These are phyloP conservation scores for Tachina grossa DNA, from an alignment of 2,888 invertebrate species.

Conservation along the genomic window DNA sequence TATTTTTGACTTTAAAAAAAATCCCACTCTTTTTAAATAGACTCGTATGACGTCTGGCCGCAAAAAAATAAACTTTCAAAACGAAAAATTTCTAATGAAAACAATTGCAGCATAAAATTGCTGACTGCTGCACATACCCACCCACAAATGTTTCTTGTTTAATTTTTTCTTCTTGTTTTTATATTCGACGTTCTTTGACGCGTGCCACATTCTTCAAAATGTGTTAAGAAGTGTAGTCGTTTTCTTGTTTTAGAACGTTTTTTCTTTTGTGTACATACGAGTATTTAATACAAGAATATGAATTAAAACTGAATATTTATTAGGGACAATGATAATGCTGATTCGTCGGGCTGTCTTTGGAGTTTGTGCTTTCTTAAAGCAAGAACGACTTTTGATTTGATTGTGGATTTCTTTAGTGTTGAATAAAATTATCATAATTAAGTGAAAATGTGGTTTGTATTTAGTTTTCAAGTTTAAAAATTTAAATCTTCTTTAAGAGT, in stretches of 20 bases:
- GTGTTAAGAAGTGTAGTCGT: constrained; percentile 23
- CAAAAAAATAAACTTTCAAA: not conserved
- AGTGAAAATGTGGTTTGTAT: not conserved
- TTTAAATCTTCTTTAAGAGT: not conserved
- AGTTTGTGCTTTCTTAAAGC: constrained; percentile 5
- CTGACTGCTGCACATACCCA: constrained; percentile 9
- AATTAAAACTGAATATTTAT: constrained; percentile 24
- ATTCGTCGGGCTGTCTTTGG: not conserved
- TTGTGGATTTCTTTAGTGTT: constrained; percentile 1
- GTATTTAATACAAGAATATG: not conserved
- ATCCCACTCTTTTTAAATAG: not conserved
- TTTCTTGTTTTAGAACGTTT: constrained; percentile 11
- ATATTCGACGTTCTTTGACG: constrained; percentile 26
- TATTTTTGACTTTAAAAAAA: constrained; percentile 18
- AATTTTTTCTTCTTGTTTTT: not conserved
- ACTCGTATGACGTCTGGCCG: not conserved
- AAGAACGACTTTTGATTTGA: constrained; percentile 14
- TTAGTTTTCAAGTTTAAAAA: not conserved
- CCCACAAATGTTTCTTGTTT: not conserved
- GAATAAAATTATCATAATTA: constrained; percentile 29
- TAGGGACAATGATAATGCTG: constrained; percentile 2
- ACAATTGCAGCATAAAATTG: constrained; percentile 42
- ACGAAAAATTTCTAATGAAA: constrained; percentile 8
- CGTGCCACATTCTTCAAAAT: constrained; percentile 49
- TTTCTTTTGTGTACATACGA: not conserved